Conservation (phyloP, 1,140 invertebrate species). For the Andrena cerasifolii region DNA sequence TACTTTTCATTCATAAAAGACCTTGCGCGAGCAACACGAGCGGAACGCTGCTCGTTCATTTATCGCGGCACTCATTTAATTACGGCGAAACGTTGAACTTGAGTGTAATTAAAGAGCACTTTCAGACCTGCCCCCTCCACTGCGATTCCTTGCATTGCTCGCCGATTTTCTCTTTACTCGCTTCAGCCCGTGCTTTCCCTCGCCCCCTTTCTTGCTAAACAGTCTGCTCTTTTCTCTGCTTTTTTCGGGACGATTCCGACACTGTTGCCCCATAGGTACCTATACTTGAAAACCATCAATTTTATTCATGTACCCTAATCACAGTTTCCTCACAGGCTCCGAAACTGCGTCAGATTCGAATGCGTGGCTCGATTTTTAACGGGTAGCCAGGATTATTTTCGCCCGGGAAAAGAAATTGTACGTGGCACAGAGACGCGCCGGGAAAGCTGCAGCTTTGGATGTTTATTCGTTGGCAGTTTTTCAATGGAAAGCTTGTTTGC, state of each 20-base stretch:
- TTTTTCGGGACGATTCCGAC: too few species aligned
- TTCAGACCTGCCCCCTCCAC: constrained; percentile 20
- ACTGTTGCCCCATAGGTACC: too few species aligned
- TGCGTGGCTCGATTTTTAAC: too few species aligned
- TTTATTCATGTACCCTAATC: too few species aligned
- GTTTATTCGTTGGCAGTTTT: constrained; percentile 25
- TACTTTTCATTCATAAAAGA: constrained; percentile 63
- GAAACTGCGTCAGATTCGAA: too few species aligned
- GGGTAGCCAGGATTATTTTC: neutral
- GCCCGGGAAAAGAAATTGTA: neutral
- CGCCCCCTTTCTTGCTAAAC: neutral
- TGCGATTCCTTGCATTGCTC: neutral
- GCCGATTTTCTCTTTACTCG: constrained; percentile 21
- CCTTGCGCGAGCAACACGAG: constrained; percentile 27
- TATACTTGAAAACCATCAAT: too few species aligned
- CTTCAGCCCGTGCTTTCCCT: neutral
- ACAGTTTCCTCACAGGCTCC: too few species aligned
- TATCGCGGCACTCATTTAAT: constrained; percentile 61
- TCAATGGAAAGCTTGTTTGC: constrained; percentile 24
- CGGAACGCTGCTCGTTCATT: constrained; percentile 55
- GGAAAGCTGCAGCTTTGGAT: neutral
- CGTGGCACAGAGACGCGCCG: neutral
- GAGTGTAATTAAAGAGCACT: constrained; percentile 61
- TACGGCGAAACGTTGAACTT: constrained; percentile 64
- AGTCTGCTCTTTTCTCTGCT: neutral